These are phyloP conservation scores for Oreochromis tanganicae DNA, from an alignment of 2,113 vertebrate species.

Conservation along the genomic window DNA sequence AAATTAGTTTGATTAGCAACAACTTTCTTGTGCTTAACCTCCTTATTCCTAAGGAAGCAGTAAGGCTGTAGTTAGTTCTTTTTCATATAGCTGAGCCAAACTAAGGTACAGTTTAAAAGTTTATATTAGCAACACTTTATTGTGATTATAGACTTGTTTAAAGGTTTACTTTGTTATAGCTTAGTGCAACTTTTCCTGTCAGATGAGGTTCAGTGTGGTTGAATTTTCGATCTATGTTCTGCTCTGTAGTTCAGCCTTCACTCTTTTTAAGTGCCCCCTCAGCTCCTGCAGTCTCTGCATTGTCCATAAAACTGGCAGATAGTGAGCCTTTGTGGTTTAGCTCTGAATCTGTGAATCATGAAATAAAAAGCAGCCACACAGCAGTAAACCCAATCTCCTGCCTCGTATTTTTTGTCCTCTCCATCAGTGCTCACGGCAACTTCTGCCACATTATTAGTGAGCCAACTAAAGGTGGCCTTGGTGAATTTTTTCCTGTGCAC, in stretches of 20 bases:
- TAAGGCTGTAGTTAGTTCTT: not conserved
- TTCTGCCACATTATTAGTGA: conserved; percentile 22
- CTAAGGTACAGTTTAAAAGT: not conserved
- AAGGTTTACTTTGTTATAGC: not conserved
- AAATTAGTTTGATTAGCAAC: not conserved
- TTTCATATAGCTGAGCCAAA: not conserved
- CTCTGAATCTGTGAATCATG: conserved; percentile 19
- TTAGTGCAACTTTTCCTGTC: not conserved
- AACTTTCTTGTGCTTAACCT: not conserved
- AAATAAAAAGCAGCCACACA: not conserved
- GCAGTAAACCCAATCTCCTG: not conserved
- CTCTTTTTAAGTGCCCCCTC: not conserved
- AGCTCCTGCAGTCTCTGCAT: not conserved
- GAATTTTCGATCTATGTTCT: not conserved
- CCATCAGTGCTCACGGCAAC: conserved; percentile 10
- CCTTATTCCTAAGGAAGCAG: not conserved
- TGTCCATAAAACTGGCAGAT: not conserved
- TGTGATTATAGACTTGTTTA: not conserved
- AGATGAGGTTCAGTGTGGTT: not conserved
- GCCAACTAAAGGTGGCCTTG: conserved; percentile 27
- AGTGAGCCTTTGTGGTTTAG: conserved; percentile 6
- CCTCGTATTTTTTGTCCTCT: conserved; percentile 2
- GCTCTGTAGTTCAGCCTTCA: not conserved
- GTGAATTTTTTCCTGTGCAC: conserved; percentile 1
- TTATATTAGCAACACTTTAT: not conserved